Base-by-base conservation (phyloP, 1,140 invertebrate species). In the Sycophila sp. region DNA sequence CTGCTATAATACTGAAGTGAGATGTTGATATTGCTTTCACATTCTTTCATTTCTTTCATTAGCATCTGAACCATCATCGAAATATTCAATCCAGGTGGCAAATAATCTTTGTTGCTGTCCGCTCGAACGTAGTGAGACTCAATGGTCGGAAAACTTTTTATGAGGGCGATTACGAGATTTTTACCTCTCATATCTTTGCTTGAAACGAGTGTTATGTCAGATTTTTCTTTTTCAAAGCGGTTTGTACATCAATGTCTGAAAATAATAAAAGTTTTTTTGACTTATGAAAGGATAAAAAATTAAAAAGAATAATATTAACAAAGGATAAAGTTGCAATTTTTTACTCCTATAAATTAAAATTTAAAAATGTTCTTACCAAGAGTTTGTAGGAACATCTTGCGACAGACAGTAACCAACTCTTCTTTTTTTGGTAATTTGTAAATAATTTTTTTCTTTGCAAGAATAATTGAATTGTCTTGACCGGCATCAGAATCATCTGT, bases 401-500 rank as follows among this genome's bases (percentile, higher is more conserved):
- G 10, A 47, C 42, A 47, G 10, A 47, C 42, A 19, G 10, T 47
- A 19, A 47, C 42, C 42, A 47, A 47, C 10, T 47, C 17, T 47
- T 47, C 42, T 38, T 38, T 38, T 47, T 47, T 47, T 47, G 42
- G 42, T 19, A 47, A 19, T 47, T 47, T 47, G 42, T 47, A 47
- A 47, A 47, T 47, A n/a, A 47, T 47, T 47, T 47, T 10, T 19
- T 47, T 47, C 34, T 36, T 36, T 36, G 34, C 34, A 36, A 36
- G 6, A 13, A 36, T 36, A 36, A 36, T 36, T 36, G 34, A 36
- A 36, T 36, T 36, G 34, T 36, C 34, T 36, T 36, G 34, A 36
- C 34, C 34, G 6, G 13, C 34, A 47, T 47, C 42, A 10, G 17
- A 47, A n/a, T 47, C 42, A 10, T 10, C 10, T n/a, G n/a, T 47